Percentiles rank a stretch among this genome's conserved stretches.
These are phyloP conservation scores for Masnerella sp. DNA, from an alignment of 2,888 invertebrate genomes.

Conservation along the genomic window DNA sequence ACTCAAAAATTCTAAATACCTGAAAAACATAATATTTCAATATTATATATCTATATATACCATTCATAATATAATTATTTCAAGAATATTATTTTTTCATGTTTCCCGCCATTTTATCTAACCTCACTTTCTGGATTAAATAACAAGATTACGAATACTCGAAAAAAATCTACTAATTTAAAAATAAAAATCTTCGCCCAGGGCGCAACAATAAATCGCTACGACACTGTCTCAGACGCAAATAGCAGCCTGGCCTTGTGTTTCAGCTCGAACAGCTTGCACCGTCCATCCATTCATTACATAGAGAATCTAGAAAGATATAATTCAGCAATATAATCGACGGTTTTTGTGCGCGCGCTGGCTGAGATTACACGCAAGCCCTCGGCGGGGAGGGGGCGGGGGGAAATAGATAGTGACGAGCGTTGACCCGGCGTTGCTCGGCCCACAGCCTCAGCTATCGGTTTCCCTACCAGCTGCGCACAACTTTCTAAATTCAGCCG, in stretches of 20 bases:
- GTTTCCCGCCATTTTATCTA: too few species aligned
- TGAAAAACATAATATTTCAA: too few species aligned
- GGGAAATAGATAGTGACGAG: constrained; percentile 44
- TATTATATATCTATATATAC: too few species aligned
- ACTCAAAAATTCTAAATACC: too few species aligned
- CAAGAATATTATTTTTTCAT: too few species aligned
- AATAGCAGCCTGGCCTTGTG: constrained; percentile 37
- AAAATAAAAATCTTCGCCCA: too few species aligned
- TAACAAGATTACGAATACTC: too few species aligned
- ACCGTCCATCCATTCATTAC: constrained; percentile 30
- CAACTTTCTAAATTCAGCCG: constrained; percentile 70
- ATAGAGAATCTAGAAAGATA: constrained; percentile 36
- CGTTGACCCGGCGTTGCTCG: constrained; percentile 62
- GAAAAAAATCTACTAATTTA: too few species aligned
- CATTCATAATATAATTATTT: too few species aligned
- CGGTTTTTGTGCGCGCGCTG: constrained; percentile 28
- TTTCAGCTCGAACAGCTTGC: constrained; percentile 50
- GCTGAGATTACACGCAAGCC: constrained; percentile 32
- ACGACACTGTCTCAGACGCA: constrained; percentile 26
- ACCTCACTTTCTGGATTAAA: too few species aligned
- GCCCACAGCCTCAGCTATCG: constrained; percentile 52
- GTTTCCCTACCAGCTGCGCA: constrained; percentile 69
- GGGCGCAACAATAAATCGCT: too few species aligned
- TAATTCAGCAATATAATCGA: constrained; percentile 48
- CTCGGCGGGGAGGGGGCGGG: constrained; percentile 10